Evolutionary conservation across 2,113 vertebrate genomes (phyloP).

Genomic region (Rafetus swinhoei): DNA sequence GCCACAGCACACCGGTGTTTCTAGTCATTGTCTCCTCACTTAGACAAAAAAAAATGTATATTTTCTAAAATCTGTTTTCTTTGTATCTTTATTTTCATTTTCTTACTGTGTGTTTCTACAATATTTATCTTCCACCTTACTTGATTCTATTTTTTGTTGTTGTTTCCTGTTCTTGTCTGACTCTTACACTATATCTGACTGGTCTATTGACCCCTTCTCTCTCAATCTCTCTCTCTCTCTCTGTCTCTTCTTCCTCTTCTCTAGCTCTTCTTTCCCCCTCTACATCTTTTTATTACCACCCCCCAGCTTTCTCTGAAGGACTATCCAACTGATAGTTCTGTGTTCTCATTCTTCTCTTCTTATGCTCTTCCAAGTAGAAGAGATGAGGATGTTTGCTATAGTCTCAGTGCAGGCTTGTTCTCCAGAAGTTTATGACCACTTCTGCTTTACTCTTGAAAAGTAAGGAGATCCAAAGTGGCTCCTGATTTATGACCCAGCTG

Average conservation of each 20-base stretch:
- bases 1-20: not conserved
- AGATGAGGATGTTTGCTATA: constrained; percentile 49
- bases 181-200: not conserved
- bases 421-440: constrained; percentile 22
- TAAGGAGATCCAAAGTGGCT: constrained; percentile 41
- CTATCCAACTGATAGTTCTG: constrained; percentile 2
- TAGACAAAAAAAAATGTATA: not conserved
- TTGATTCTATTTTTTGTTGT: not conserved
- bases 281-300: not conserved
- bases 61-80: not conserved
- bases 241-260: not conserved
- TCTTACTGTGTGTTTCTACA: not conserved
- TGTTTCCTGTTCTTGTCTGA: not conserved
- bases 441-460: not conserved
- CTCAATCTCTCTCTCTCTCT: no score
- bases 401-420: not conserved
- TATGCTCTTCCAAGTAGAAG: constrained; percentile 1
- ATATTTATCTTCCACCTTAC: not conserved
- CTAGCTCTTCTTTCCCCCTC: not conserved
- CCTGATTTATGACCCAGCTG: constrained; percentile 33
- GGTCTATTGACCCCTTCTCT: not conserved
- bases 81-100: not conserved
- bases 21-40: not conserved
- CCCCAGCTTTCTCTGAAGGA: not conserved
- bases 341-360: not conserved